Base-by-base conservation (phyloP, 1,140 invertebrate genomes). In the Adelges cooleyi region DNA sequence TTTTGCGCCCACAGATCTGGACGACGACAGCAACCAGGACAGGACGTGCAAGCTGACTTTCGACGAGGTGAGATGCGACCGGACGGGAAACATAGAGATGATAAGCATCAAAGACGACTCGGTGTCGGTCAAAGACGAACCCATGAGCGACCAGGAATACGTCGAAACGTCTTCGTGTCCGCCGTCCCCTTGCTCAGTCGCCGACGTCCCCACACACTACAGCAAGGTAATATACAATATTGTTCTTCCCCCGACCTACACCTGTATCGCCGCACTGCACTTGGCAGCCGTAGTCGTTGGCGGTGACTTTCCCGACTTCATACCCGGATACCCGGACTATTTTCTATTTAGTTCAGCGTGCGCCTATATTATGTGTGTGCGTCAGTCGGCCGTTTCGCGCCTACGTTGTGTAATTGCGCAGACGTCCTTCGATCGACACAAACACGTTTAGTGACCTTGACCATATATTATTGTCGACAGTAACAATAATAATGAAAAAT, bases 1-100 rank as follows among this genome's bases (percentile, higher is more conserved):
- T 11, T 44, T 56, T 50, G n/a, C 42, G 65, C 44, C 78, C 78
- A 27, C 76, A 89, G 87, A 90, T 71, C 87, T 90, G 83, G 87
- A 90, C 72, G 85, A 88, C 66, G 87, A 90, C 72, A 89, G 85
- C 74, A 89, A 85, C 72, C 83, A 85, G 33, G 80, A 82, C 13
- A 86, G 88, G 69, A 82, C 85, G 44, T 78, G 84, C 74, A 84
- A 81, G 59, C 81, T 79, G 51, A 80, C 75, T 40, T 68, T 67
- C 20, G 51, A 67, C 6, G 65, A 66, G 13, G 46, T 48, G 5
- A 75, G 75, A 5, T 74, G 66, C 20, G 70, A 66, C 48, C 56
- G 74, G 70, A 73, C 54, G 33, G 67, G 33, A 22, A 48, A 66
- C n/a, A 44, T 56, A 1, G 49, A 71, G 71, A 25, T 71, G 73